Base-by-base conservation (phyloP, 2,888 invertebrate genomes). In the Schizotus pectinicornis region DNA sequence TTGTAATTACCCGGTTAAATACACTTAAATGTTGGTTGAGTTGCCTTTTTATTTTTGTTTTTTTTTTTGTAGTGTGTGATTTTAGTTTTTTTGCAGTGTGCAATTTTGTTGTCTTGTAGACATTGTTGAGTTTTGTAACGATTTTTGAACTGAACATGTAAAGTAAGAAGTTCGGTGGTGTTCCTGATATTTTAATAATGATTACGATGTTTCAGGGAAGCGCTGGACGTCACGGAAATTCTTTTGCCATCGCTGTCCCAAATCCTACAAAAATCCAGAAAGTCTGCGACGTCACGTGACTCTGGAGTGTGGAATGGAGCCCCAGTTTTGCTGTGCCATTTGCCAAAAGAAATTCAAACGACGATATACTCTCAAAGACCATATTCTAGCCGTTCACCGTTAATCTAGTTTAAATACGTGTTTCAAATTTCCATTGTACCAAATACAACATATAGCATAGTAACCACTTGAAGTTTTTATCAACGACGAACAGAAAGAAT, bases 241-340 rank as follows among this genome's bases (percentile, higher is more conserved):
- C 22, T 22, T 22, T 22, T 60, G 59, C 22, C 35, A 13, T 6
- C 54, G 32, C 6, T 59, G 59, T 31, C 37, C 47, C 14, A 50
- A 38, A 36, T 43, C 45, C 1, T 59, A 59, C 47, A 56, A 55
- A 45, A 46, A 50, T 12, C 45, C 35, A n/a, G 66, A 63, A 39
- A 64, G 63, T 1, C 33, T 69, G 37, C 60, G 62, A 0, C 53
- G 68, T 8, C 71, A 71, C 55, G 41, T 67, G 7, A 57, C 59
- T 14, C 69, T 65, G 45, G 70, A 70, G 41, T 71, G 71, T 54
- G 70, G 70, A 36, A 61, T 64, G 35, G 64, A 62, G 48, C 64
- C 67, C 0, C 53, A 61, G 53, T 67, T 63, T 38, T 14, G 43
- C 3, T 67, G 67, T 38, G 34, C 36, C 6, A 48, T 47, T 37